Evolutionary conservation across 2,113 vertebrate species (phyloP).

Genomic region (Podarcis cretensis): DNA sequence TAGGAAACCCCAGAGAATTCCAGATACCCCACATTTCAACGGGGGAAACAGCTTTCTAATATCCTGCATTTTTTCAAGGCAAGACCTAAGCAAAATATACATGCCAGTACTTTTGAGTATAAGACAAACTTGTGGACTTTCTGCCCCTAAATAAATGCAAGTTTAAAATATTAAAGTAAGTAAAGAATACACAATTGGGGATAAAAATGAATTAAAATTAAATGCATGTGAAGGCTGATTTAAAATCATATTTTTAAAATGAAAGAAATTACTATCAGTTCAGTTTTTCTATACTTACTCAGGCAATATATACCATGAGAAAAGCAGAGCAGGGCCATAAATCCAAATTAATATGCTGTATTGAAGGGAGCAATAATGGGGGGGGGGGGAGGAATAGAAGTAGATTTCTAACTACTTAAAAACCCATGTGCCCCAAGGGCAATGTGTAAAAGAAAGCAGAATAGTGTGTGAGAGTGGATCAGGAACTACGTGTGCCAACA

Average conservation of each 20-base stretch:
- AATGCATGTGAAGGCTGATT: background rate
- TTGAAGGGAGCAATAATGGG: background rate
- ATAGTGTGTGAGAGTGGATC: background rate
- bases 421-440: background rate
- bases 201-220: background rate
- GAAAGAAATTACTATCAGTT: background rate
- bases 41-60: background rate
- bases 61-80: background rate
- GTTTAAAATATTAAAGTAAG: background rate
- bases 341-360: background rate
- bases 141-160: background rate
- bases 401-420: background rate
- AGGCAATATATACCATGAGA: background rate
- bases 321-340: conserved; percentile 12
- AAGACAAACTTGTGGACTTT: background rate
- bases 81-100: background rate
- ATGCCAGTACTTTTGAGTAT: background rate
- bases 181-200: too few relatives aligned
- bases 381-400: background rate
- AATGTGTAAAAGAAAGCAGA: background rate
- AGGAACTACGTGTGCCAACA: background rate
- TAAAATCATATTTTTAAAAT: background rate
- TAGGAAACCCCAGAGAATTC: background rate
- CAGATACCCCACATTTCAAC: background rate
- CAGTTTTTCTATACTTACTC: background rate